phyloP scores from a whole-genome alignment of 2,888 invertebrate genomes.

The Cantharis lateralis region DNA sequence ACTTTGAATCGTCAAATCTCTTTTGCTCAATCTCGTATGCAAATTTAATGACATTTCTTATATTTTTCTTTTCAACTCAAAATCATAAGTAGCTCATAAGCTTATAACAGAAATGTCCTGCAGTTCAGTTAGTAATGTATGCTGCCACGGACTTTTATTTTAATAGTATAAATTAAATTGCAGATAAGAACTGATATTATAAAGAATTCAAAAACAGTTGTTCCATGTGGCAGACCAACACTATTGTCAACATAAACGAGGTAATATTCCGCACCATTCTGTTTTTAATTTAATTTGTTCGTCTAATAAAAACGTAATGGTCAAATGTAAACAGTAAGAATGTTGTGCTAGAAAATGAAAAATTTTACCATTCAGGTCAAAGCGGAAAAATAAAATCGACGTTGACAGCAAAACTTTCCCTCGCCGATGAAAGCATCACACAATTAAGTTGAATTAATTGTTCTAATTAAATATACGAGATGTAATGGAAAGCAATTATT shows the following conservation, averaged over 20 bases:
- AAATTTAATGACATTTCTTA: background rate
- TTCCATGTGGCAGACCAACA: background rate
- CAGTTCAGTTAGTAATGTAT: too few species aligned
- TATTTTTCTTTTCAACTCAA: background rate
- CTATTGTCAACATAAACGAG: background rate
- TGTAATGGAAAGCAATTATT: background rate
- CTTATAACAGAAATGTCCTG: background rate
- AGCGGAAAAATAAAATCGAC: background rate
- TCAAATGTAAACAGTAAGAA: background rate
- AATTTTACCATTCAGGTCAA: background rate
- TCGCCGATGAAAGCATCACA: background rate
- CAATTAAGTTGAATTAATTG: background rate
- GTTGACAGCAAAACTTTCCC: background rate
- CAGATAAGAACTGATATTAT: background rate
- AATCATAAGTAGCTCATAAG: background rate
- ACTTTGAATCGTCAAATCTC: background rate
- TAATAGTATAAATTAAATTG: too few species aligned
- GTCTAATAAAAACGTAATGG: background rate
- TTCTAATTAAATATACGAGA: background rate
- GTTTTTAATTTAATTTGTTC: background rate
- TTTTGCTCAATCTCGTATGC: background rate
- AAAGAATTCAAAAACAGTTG: background rate
- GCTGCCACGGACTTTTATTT: too few species aligned
- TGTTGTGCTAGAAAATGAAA: background rate
- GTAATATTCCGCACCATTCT: background rate